Percentiles rank a stretch among this genome's conserved stretches.
Conservation (phyloP, 2,113 vertebrate species). For the Cichladusa arquata region DNA sequence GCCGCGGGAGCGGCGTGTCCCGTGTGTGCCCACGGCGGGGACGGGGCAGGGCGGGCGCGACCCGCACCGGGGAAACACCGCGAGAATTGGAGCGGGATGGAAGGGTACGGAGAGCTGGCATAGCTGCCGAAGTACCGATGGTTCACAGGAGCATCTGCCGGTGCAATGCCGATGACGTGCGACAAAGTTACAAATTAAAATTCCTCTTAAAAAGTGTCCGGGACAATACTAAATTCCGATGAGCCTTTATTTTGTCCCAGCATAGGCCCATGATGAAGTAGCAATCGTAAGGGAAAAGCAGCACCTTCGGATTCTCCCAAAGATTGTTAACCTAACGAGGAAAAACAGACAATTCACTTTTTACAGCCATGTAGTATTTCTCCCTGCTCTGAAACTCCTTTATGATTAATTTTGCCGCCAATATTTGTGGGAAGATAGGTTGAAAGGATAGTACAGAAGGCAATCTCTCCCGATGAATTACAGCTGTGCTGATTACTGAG, state of each 20-base stretch:
- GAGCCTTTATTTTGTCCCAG: not conserved
- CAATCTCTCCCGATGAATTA: too few species aligned
- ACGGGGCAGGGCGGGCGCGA: fast-evolving
- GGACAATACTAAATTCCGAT: not conserved
- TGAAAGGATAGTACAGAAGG: too few species aligned
- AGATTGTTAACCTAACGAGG: not conserved
- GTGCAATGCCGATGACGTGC: not conserved
- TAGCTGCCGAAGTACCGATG: fast-evolving
- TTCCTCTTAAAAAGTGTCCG: not conserved
- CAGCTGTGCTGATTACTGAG: too few species aligned
- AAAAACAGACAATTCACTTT: not conserved
- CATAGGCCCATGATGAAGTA: not conserved
- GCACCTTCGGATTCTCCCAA: not conserved
- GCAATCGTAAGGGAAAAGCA: not conserved
- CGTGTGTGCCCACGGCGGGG: not conserved
- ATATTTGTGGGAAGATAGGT: not conserved
- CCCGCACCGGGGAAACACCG: fast-evolving
- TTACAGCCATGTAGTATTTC: not conserved
- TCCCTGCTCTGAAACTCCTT: not conserved
- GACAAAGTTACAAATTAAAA: not conserved
- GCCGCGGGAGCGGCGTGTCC: not conserved
- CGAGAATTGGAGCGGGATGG: fast-evolving
- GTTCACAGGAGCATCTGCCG: not conserved
- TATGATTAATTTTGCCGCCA: not conserved
- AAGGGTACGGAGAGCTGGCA: fast-evolving